Conservation (phyloP, 2,888 invertebrate species). For the Tetragonisca angustula region DNA sequence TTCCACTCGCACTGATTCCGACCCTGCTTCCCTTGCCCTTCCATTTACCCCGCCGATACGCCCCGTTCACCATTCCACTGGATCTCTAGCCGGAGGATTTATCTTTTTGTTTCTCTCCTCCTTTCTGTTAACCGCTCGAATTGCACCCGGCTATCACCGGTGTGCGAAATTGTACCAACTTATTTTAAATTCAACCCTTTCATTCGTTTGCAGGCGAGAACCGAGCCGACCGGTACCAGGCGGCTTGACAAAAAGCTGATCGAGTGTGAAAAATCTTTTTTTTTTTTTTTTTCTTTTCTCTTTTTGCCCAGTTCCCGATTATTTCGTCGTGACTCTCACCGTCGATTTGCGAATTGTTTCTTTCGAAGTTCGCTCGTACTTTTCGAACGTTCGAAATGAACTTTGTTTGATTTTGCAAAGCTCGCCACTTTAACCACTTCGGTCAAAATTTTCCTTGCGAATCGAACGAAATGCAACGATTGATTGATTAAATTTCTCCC, state of each 20-base stretch:
- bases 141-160: constrained; percentile 35
- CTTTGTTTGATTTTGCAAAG: too few relatives aligned
- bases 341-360: neutral
- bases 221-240: neutral
- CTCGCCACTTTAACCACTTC: too few relatives aligned
- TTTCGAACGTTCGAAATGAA: neutral
- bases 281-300: too few relatives aligned
- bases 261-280: neutral
- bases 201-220: neutral
- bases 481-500: neutral
- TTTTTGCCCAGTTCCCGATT: neutral
- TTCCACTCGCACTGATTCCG: constrained; percentile 73
- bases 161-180: constrained; percentile 1
- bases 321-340: neutral
- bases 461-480: too few relatives aligned
- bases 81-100: constrained; percentile 44
- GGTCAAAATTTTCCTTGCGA: too few relatives aligned
- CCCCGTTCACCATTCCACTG: constrained; percentile 44
- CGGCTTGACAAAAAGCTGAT: neutral
- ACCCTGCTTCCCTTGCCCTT: constrained; percentile 58
- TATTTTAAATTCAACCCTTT: constrained; percentile 26
- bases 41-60: constrained; percentile 45
- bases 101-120: constrained; percentile 24
- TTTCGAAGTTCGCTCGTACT: neutral
- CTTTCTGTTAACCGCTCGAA: constrained; percentile 56